These are phyloP conservation scores for Neoascia interrupta DNA, from an alignment of 2,888 invertebrate genomes.

Conservation along the genomic window DNA sequence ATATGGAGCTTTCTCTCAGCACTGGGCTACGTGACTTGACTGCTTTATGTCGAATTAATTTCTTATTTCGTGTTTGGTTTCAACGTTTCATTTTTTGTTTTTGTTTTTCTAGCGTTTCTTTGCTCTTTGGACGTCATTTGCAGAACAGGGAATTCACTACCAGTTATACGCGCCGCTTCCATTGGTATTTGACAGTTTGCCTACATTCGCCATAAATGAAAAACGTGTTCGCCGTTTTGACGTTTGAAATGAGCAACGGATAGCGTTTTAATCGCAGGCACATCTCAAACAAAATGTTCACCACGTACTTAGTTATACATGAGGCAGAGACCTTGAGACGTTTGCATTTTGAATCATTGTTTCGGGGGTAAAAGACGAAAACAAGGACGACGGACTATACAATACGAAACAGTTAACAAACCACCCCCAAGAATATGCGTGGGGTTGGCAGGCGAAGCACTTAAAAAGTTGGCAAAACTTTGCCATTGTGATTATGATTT, in stretches of 20 bases:
- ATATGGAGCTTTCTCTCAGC: constrained; percentile 68
- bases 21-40: constrained; percentile 67
- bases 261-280: constrained; percentile 51
- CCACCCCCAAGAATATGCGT: constrained; percentile 14
- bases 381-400: not conserved
- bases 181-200: constrained; percentile 48
- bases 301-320: no score
- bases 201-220: constrained; percentile 44
- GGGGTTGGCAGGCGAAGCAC: constrained; percentile 61
- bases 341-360: constrained; percentile 35
- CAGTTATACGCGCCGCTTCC: not conserved
- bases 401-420: constrained; percentile 36
- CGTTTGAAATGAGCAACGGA: constrained; percentile 36
- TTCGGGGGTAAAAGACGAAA: not conserved
- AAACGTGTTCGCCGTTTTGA: constrained; percentile 45
- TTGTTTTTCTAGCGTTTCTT: no score
- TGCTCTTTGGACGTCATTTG: constrained; percentile 44
- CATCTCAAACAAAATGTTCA: constrained; percentile 26
- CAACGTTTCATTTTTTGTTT: constrained; percentile 34
- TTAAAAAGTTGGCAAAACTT: constrained; percentile 65
- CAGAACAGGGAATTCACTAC: constrained; percentile 15
- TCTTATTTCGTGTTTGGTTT: constrained; percentile 69
- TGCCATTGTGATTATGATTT: constrained; percentile 59
- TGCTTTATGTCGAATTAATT: constrained; percentile 67
- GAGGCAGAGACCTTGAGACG: constrained; percentile 14